These are phyloP conservation scores for Nixonia krombeini DNA, from an alignment of 1,140 invertebrate species.

Conservation along the genomic window DNA sequence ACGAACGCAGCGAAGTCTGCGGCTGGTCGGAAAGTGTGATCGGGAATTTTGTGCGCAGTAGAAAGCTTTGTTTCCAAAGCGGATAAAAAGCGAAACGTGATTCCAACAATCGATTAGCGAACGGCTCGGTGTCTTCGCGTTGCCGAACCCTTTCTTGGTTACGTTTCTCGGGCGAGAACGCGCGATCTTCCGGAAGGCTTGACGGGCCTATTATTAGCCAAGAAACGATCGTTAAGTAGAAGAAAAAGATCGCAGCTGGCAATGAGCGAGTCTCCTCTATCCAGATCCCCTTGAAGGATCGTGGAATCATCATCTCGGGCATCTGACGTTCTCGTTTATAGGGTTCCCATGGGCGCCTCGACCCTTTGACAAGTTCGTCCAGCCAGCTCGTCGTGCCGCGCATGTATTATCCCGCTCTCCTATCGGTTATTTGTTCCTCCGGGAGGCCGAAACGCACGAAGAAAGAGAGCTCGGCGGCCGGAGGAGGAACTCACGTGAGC, in stretches of 20 bases:
- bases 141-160: constrained; percentile 3
- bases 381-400: constrained; percentile 23
- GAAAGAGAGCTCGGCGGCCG: constrained; percentile 14
- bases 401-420: constrained; percentile 34
- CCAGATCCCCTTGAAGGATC: constrained; percentile 40
- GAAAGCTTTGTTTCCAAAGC: background rate
- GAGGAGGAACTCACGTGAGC: constrained; percentile 12
- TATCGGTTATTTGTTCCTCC: constrained; percentile 52
- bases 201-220: constrained; percentile 46
- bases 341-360: constrained; percentile 48
- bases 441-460: constrained; percentile 28
- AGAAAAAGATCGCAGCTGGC: constrained; percentile 46
- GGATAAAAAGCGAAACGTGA: constrained; percentile 10
- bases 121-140: constrained; percentile 18
- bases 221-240: constrained; percentile 36
- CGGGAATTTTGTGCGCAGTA: no score
- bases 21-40: no score
- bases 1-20: no score
- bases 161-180: background rate
- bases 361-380: constrained; percentile 50
- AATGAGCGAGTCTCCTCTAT: constrained; percentile 34
- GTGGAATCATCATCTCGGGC: constrained; percentile 44
- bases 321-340: constrained; percentile 44
- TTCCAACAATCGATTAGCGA: constrained; percentile 35
- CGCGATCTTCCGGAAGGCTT: constrained; percentile 31